Evolutionary conservation across 2,888 invertebrate genomes (phyloP).

Genomic region (Dione juno): DNA sequence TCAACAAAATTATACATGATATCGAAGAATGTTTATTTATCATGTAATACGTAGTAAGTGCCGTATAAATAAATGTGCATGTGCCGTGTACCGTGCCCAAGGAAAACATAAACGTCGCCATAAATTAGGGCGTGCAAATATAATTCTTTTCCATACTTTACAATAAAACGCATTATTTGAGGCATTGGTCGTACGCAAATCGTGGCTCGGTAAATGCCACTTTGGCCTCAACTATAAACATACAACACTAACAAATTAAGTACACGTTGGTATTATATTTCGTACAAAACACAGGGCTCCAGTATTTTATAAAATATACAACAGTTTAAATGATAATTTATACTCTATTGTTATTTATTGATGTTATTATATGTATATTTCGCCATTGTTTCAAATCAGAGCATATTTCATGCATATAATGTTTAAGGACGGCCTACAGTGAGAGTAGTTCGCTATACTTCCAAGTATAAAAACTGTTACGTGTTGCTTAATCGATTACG

Average conservation of each 20-base stretch:
- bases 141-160: conserved; percentile 21
- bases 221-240: conserved; percentile 50
- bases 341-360: conserved; percentile 84
- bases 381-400: conserved; percentile 84
- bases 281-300: conserved; percentile 74
- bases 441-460: conserved; percentile 48
- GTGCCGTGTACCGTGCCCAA: not conserved
- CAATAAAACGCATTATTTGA: conserved; percentile 30
- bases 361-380: conserved; percentile 84
- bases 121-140: conserved; percentile 25
- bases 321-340: conserved; percentile 84
- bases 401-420: conserved; percentile 84
- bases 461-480: conserved; percentile 13
- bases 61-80: conserved; percentile 3
- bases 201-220: conserved; percentile 35
- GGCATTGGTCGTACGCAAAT: conserved; percentile 16
- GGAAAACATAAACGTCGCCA: conserved; percentile 15
- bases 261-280: conserved; percentile 58
- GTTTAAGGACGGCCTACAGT: conserved; percentile 65
- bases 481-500: conserved; percentile 22
- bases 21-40: not conserved
- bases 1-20: not conserved
- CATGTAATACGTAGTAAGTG: not conserved
- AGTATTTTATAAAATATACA: conserved; percentile 83
- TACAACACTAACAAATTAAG: conserved; percentile 61